phyloP scores from a whole-genome alignment of 2,888 invertebrate species.

The Hofmannophila pseudospretella region DNA sequence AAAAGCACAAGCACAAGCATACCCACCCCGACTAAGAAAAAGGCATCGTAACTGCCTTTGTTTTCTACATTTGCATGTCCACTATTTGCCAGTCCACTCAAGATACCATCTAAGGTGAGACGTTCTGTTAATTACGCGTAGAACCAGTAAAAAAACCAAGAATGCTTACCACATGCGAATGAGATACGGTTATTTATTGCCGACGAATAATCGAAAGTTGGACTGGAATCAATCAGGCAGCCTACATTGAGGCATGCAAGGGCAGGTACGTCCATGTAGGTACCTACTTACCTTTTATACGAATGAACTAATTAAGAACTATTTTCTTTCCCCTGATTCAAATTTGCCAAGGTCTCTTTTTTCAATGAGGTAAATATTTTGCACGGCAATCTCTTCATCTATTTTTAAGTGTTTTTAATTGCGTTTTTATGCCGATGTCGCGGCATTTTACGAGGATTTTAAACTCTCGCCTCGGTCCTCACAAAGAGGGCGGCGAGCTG shows the following conservation, averaged over 20 bases:
- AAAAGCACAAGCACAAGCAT: no score
- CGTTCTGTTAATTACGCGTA: constrained; percentile 14
- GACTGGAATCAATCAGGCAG: constrained; percentile 42
- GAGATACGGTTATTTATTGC: constrained; percentile 32
- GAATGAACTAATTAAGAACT: constrained; percentile 12
- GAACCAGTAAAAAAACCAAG: constrained; percentile 10
- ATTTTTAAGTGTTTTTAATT: constrained; percentile 60
- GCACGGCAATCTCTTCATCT: constrained; percentile 53
- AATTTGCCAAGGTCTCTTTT: constrained; percentile 42
- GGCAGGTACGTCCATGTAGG: constrained; percentile 17
- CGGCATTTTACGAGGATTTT: constrained; percentile 36
- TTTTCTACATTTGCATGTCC: constrained; percentile 12
- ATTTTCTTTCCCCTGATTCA: constrained; percentile 14
- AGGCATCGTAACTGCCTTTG: constrained; percentile 8
- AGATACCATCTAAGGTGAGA: constrained; percentile 14
- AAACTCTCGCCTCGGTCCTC: constrained; percentile 20
- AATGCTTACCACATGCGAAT: constrained; percentile 11
- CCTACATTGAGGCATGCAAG: constrained; percentile 26
- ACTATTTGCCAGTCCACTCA: constrained; percentile 10
- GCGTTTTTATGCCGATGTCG: constrained; percentile 42
- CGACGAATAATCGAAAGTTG: constrained; percentile 31
- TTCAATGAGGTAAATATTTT: constrained; percentile 29
- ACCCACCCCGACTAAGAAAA: no score
- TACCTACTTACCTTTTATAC: constrained; percentile 13
- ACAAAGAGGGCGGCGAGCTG: neutral